Conservation (phyloP, 2,113 vertebrate species). For the Eulemur rufifrons region DNA sequence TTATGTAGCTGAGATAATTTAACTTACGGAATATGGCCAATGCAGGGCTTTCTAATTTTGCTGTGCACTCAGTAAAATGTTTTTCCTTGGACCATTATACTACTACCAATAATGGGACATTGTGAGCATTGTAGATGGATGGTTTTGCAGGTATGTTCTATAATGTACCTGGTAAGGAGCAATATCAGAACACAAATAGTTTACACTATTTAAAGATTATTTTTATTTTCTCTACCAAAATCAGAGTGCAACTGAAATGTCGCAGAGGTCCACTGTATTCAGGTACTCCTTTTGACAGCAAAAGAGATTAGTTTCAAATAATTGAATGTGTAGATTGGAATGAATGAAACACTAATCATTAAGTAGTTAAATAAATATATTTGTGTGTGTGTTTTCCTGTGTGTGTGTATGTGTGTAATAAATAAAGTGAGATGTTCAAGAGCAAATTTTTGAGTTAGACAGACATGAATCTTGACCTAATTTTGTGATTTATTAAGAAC, state of each 20-base stretch:
- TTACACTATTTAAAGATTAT: neutral
- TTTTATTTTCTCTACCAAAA: neutral
- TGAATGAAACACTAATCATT: neutral
- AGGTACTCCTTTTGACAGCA: neutral
- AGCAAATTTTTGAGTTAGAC: neutral
- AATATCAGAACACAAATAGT: neutral
- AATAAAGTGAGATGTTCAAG: neutral
- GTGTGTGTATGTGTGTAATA: neutral
- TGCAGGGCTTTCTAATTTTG: neutral
- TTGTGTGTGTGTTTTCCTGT: neutral
- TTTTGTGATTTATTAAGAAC: neutral
- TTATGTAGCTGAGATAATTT: neutral
- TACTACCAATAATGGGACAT: neutral
- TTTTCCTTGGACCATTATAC: neutral
- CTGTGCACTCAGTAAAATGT: neutral
- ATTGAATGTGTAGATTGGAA: neutral
- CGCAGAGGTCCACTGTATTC: neutral
- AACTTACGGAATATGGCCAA: neutral
- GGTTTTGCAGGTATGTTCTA: neutral
- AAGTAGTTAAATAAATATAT: neutral
- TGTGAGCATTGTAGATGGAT: neutral
- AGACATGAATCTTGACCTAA: neutral
- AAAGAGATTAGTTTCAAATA: neutral
- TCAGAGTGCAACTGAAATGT: neutral
- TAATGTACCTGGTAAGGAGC: neutral